These are phyloP conservation scores for Gastracanthus pulcherrimus DNA, from an alignment of 2,888 invertebrate genomes.

Conservation along the genomic window DNA sequence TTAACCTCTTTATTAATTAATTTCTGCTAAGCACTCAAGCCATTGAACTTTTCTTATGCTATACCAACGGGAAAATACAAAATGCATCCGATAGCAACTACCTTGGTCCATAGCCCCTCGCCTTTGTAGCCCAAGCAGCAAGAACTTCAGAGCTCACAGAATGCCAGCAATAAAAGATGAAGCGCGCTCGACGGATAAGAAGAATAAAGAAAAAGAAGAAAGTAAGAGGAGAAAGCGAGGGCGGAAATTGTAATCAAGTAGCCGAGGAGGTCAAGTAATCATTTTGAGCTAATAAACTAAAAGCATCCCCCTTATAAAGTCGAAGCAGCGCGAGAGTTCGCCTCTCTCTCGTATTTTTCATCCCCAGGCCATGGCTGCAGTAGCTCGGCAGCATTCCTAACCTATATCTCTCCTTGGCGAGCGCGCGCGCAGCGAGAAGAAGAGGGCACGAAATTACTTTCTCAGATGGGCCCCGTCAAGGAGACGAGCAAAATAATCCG, in stretches of 20 bases:
- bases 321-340: background rate
- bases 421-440: background rate
- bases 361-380: too few relatives aligned
- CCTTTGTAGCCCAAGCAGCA: too few relatives aligned
- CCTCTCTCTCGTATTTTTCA: slow-evolving; percentile 46
- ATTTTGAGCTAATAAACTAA: slow-evolving; percentile 68
- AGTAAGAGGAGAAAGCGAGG: slow-evolving; percentile 45
- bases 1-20: too few relatives aligned
- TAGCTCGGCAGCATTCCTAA: slow-evolving; percentile 22
- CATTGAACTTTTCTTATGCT: too few relatives aligned
- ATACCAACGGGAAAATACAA: too few relatives aligned
- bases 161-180: background rate
- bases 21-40: too few relatives aligned
- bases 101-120: too few relatives aligned
- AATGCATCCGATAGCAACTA: too few relatives aligned
- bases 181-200: background rate
- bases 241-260: slow-evolving; percentile 33
- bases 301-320: slow-evolving; percentile 62
- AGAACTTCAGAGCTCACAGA: too few relatives aligned
- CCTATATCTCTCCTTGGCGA: slow-evolving; percentile 13
- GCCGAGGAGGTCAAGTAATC: slow-evolving; percentile 61
- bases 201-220: slow-evolving; percentile 12
- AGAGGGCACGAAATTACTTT: slow-evolving; percentile 65
- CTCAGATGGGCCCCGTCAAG: slow-evolving; percentile 59
- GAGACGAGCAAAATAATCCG: slow-evolving; percentile 62